phyloP scores from a whole-genome alignment of 2,113 vertebrate genomes.

The Micronycteris hirsuta region DNA sequence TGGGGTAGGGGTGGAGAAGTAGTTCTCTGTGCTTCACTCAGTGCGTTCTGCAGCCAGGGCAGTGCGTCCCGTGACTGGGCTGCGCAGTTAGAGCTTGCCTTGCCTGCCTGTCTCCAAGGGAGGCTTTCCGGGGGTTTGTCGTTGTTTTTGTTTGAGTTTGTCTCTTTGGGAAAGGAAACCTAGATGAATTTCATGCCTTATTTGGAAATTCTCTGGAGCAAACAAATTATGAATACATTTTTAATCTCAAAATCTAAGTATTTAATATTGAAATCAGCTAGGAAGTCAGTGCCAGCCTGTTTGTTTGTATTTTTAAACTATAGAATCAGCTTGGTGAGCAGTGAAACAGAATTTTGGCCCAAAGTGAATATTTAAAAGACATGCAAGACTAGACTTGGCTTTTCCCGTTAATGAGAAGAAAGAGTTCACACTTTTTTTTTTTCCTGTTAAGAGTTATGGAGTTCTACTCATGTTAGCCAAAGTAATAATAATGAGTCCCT shows the following conservation, averaged over 20 bases:
- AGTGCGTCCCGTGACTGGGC: background rate
- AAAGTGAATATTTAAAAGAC: constrained; percentile 65
- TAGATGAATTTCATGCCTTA: background rate
- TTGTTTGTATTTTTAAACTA: background rate
- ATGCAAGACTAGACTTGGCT: constrained; percentile 37
- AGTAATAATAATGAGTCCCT: background rate
- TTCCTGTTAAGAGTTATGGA: constrained; percentile 31
- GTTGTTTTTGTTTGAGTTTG: background rate
- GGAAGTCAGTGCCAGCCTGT: constrained; percentile 51
- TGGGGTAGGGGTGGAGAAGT: background rate
- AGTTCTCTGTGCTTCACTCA: background rate
- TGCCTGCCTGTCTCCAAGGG: background rate
- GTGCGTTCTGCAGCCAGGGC: background rate
- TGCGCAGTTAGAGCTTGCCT: background rate
- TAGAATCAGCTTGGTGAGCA: constrained; percentile 35
- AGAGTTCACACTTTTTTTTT: background rate
- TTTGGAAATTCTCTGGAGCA: background rate
- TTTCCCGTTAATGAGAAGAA: constrained; percentile 43
- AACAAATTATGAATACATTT: constrained; percentile 13
- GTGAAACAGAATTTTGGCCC: constrained; percentile 59
- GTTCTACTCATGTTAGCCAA: constrained; percentile 7
- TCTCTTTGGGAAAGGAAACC: constrained; percentile 9
- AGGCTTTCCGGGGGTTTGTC: background rate
- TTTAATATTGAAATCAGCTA: constrained; percentile 70
- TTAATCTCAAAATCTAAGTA: constrained; percentile 40